Percentiles rank a stretch among this genome's conserved stretches.
Evolutionary conservation across 2,888 invertebrate genomes (phyloP).

Genomic region (Cremastinae sp.): DNA sequence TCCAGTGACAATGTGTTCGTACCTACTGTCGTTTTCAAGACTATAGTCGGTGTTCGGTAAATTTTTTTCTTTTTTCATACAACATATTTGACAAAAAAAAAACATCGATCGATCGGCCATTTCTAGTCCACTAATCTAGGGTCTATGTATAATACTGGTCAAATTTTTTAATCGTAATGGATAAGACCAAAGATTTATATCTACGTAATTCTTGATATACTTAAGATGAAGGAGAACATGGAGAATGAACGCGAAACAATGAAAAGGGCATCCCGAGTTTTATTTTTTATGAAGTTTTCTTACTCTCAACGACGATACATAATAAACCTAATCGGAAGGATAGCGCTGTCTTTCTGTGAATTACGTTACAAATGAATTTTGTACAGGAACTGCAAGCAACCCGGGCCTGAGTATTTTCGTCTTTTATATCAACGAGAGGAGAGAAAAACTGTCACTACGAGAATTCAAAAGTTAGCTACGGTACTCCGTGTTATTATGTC

Average conservation of each 20-base stretch:
- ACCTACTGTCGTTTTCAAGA: no score
- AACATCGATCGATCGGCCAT: constrained; percentile 21
- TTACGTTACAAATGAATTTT: constrained; percentile 64
- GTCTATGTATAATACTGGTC: constrained; percentile 30
- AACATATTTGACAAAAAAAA: constrained; percentile 3
- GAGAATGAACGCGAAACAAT: constrained; percentile 3
- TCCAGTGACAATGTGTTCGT: no score
- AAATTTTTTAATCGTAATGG: constrained; percentile 49
- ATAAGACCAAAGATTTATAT: constrained; percentile 56
- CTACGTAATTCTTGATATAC: constrained; percentile 40
- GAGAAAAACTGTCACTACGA: not conserved
- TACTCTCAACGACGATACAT: constrained; percentile 42
- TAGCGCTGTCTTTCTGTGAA: constrained; percentile 61
- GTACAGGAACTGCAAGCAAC: constrained; percentile 59
- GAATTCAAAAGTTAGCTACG: not conserved
- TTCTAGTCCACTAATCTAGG: constrained; percentile 49
- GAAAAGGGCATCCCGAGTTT: constrained; percentile 42
- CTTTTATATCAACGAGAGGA: constrained; percentile 10
- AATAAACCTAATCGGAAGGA: constrained; percentile 45
- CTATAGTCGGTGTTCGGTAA: no score
- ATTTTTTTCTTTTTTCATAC: constrained; percentile 1
- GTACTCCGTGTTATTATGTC: not conserved
- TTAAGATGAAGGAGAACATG: constrained; percentile 9
- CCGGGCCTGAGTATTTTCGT: constrained; percentile 35
- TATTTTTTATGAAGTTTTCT: constrained; percentile 57